phyloP scores from a whole-genome alignment of 2,888 invertebrate genomes.

The Galerucella nymphaeae region DNA sequence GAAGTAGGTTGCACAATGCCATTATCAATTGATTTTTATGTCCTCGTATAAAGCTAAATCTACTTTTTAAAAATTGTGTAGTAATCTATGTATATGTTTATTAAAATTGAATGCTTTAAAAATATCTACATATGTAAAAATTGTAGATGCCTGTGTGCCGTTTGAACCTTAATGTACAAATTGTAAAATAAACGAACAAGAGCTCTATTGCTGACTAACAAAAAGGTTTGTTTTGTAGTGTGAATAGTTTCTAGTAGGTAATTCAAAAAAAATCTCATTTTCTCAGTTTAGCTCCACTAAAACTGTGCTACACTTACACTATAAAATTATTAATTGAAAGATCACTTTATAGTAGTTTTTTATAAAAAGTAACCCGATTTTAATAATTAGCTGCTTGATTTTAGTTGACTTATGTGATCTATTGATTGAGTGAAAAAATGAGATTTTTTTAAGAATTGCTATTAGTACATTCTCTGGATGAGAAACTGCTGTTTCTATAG shows the following conservation, averaged over 20 bases:
- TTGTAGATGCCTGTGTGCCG: conserved; percentile 9
- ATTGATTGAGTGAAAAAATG: not conserved
- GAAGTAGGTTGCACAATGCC: too few relatives aligned
- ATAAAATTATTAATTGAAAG: not conserved
- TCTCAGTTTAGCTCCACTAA: not conserved
- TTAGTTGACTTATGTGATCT: not conserved
- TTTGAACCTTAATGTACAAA: conserved; percentile 37
- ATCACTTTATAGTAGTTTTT: too few relatives aligned
- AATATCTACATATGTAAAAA: conserved; percentile 13
- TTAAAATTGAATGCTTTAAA: not conserved
- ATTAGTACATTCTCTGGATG: not conserved
- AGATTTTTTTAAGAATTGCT: not conserved
- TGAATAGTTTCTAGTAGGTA: not conserved
- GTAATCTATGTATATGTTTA: not conserved
- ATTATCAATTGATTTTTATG: too few relatives aligned
- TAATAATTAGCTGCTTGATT: not conserved
- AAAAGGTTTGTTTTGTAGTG: not conserved
- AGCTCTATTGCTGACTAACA: conserved; percentile 22
- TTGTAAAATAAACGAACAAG: conserved; percentile 27
- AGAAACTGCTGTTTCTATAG: conserved; percentile 22
- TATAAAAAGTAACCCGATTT: too few relatives aligned
- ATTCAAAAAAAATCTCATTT: not conserved
- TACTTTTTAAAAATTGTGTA: not conserved
- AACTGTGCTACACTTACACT: not conserved
- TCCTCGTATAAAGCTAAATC: too few relatives aligned